phyloP scores from a whole-genome alignment of 30 jellyfish, hydroid and myxozoan genomes.

The Nemopilema nomurai region DNA sequence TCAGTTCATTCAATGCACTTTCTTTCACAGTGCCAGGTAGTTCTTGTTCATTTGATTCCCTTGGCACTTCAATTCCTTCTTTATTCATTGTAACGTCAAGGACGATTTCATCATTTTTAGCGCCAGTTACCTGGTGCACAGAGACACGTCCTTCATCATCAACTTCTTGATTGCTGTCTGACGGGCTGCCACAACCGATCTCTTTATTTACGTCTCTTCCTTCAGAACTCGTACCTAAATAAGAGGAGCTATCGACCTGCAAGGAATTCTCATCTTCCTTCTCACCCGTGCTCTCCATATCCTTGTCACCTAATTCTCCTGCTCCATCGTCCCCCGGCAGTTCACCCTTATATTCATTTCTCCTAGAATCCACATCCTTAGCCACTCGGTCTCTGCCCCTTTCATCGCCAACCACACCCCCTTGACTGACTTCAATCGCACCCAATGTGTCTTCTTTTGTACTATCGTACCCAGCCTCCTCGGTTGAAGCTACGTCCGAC shows the following conservation, averaged over 20 bases:
- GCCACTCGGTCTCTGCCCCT: background rate
- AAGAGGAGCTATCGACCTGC: too few relatives aligned
- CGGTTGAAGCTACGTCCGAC: background rate
- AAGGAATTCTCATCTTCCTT: too few relatives aligned
- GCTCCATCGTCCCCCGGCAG: background rate
- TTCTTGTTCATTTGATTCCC: background rate
- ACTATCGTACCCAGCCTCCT: background rate
- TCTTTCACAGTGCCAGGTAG: background rate
- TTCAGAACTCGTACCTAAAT: too few relatives aligned
- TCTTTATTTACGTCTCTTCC: background rate
- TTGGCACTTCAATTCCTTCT: background rate
- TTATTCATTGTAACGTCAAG: background rate
- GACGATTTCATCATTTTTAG: background rate
- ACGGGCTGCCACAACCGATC: too few relatives aligned
- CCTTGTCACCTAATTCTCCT: background rate
- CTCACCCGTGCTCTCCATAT: background rate
- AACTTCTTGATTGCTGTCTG: too few relatives aligned
- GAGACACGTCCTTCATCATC: background rate
- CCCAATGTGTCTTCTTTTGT: background rate
- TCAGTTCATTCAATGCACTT: conserved; percentile 20
- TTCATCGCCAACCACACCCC: background rate
- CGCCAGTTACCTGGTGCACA: background rate
- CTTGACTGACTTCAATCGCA: background rate
- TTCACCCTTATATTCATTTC: background rate
- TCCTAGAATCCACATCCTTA: background rate